Evolutionary conservation across 2,113 vertebrate genomes (phyloP).

Genomic region (Larimichthys crocea): DNA sequence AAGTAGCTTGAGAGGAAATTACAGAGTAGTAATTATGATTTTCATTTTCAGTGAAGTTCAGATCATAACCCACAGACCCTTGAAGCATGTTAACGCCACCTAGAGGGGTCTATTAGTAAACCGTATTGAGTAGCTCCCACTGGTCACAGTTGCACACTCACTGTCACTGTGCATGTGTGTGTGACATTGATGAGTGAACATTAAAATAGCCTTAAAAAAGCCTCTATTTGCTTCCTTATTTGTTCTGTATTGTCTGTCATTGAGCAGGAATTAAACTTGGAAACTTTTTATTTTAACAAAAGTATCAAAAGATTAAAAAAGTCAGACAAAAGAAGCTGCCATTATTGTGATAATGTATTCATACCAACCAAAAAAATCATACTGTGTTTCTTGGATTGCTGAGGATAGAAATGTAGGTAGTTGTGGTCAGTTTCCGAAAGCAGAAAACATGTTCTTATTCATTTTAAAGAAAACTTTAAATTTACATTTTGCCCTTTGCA

Average conservation of each 20-base stretch:
- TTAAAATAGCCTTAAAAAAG: not conserved
- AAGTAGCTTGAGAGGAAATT: not conserved
- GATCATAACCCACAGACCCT: conserved; percentile 53
- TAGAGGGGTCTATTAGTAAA: conserved; percentile 80
- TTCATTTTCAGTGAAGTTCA: conserved; percentile 26
- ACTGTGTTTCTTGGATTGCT: not conserved
- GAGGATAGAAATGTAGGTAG: not conserved
- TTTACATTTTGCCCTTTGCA: not conserved
- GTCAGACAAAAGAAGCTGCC: not conserved
- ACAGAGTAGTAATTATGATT: conserved; percentile 12
- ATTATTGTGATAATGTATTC: not conserved
- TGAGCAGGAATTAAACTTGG: conserved; percentile 1
- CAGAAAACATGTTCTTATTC: not conserved
- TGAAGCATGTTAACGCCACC: conserved; percentile 85
- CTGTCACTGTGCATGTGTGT: not conserved
- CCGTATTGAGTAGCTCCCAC: conserved; percentile 7
- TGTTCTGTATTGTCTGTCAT: conserved; percentile 3
- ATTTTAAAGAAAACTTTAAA: not conserved
- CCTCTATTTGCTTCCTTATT: conserved; percentile 12
- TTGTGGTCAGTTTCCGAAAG: not conserved
- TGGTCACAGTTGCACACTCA: not conserved
- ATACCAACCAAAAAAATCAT: conserved; percentile 4
- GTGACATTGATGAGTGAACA: conserved; percentile 6
- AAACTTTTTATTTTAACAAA: not conserved
- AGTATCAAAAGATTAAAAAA: no score